A percentile compares a stretch with the other conserved stretches of the same genome.
phyloP scores from a whole-genome alignment of 2,113 vertebrate genomes.

The Peromyscus leucopus region DNA sequence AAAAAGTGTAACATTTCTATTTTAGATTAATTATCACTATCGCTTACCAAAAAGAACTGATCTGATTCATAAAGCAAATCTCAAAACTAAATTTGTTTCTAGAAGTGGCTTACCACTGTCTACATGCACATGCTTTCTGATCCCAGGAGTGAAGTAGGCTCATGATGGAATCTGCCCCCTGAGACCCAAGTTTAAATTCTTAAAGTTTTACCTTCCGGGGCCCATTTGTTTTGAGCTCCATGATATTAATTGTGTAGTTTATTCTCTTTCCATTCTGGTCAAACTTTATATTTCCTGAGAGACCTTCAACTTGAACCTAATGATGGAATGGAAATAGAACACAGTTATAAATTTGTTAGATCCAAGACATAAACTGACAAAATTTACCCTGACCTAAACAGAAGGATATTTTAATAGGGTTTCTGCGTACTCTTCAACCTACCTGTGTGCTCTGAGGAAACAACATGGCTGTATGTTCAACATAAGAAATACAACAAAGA shows the following conservation, averaged over 20 bases:
- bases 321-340: conserved; percentile 40
- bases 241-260: conserved; percentile 98
- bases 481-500: neutral
- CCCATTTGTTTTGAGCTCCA: conserved; percentile 98
- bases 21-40: neutral
- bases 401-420: neutral
- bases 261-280: conserved; percentile 98
- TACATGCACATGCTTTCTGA: neutral
- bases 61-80: neutral
- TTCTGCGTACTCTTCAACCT: neutral
- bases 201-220: conserved; percentile 94
- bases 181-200: conserved; percentile 56
- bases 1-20: neutral
- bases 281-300: conserved; percentile 99
- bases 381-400: neutral
- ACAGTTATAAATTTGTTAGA: conserved; percentile 44
- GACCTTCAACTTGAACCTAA: conserved; percentile 97
- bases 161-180: conserved; percentile 60
- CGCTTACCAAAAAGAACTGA: conserved; percentile 63
- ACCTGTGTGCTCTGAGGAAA: neutral
- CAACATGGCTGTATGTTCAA: neutral
- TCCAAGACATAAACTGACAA: neutral
- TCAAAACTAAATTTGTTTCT: neutral
- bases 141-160: neutral
- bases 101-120: neutral